A percentile compares a stretch with the other conserved stretches of the same genome.
Evolutionary conservation across 2,113 vertebrate species (phyloP).

Genomic region (Trachemys scripta): DNA sequence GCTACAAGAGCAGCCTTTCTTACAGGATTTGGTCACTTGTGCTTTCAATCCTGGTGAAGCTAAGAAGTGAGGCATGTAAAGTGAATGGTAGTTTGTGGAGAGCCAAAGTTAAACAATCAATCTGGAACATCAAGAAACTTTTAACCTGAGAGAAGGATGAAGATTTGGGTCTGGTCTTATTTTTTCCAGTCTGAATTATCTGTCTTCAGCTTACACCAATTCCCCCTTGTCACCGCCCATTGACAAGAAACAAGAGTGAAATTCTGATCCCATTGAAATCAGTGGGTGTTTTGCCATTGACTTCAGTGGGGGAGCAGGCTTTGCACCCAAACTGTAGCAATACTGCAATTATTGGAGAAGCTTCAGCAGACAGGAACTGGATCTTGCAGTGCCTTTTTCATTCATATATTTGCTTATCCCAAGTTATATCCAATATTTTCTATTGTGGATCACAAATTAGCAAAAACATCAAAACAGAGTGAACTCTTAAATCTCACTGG

Average conservation of each 20-base stretch:
- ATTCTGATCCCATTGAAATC: background rate
- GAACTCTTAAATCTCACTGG: background rate
- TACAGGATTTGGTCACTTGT: background rate
- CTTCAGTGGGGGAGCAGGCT: background rate
- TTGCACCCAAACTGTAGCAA: background rate
- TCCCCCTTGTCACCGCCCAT: too few relatives aligned
- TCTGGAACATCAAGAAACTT: background rate
- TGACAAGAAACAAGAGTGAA: background rate
- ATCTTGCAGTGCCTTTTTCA: background rate
- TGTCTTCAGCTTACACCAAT: background rate
- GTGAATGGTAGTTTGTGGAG: background rate
- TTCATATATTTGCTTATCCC: background rate
- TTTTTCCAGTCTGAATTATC: background rate
- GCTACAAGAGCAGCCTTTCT: background rate
- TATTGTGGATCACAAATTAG: background rate
- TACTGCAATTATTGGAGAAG: background rate
- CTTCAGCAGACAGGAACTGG: background rate
- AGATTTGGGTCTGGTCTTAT: background rate
- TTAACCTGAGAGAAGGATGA: background rate
- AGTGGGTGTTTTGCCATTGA: background rate
- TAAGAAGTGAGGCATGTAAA: background rate
- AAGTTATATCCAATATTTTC: background rate
- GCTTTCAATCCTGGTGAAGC: background rate
- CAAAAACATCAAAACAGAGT: background rate
- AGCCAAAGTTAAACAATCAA: background rate